A percentile compares a stretch with the other conserved stretches of the same genome.
phyloP scores from a whole-genome alignment of 2,113 vertebrate genomes.

The Cinclus cinclus region DNA sequence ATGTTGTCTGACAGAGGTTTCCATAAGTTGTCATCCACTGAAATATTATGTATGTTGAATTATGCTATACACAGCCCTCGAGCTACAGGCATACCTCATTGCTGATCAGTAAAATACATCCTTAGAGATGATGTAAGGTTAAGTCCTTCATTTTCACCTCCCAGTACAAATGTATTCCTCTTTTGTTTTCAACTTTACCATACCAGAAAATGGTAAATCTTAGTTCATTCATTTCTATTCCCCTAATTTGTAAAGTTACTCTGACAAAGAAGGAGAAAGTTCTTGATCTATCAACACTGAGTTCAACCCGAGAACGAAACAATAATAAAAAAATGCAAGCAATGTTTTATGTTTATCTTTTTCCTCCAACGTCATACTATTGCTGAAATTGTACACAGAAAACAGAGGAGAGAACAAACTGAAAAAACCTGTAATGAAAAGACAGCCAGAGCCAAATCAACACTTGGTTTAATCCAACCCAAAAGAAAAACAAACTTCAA shows the following conservation, averaged over 20 bases:
- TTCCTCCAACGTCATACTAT: not conserved
- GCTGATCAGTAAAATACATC: not conserved
- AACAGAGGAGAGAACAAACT: not conserved
- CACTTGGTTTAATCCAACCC: not conserved
- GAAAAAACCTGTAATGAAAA: not conserved
- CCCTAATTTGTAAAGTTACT: not conserved
- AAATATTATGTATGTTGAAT: not conserved
- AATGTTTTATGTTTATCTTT: not conserved
- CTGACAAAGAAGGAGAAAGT: not conserved
- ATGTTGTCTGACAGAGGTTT: not conserved
- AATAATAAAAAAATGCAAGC: not conserved
- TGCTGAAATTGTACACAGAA: not conserved
- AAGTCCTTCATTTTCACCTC: not conserved
- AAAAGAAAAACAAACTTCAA: not conserved
- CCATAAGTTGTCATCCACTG: not conserved
- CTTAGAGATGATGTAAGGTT: not conserved
- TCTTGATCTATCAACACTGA: not conserved
- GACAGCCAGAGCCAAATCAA: not conserved
- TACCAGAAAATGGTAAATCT: not conserved
- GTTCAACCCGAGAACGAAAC: not conserved
- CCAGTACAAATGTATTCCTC: not conserved
- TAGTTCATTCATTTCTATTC: not conserved
- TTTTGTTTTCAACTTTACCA: not conserved
- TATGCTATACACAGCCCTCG: not conserved
- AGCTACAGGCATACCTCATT: not conserved